Base-by-base conservation (phyloP, 2,888 invertebrate species). In the Pseudococcus longispinus region DNA sequence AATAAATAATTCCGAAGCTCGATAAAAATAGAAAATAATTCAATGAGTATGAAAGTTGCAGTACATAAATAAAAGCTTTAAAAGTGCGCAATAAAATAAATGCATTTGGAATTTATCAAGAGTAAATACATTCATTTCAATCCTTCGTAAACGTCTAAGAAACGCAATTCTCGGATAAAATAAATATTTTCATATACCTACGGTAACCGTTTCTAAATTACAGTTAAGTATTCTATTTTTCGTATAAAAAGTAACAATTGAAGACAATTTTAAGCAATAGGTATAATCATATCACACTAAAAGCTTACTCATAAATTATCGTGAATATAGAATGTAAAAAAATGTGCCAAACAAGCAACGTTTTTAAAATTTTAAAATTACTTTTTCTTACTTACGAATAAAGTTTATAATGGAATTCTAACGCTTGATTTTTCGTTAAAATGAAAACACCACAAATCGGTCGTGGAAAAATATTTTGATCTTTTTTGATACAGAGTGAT, bases 31-130 rank as follows among this genome's bases (percentile, higher is more conserved):
- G 6, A 37, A 80, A 80, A 42, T 80, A 23, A 80, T 42, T 20
- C 70, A 42, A 42, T 37, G 77, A 80, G 20, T 37, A 80, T 80
- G 77, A 80, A 80, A 80, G 77, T 80, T 80, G 42, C 9, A 60
- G n/a, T 37, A 77, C 5, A 32, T 11, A 13, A 37, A 42, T 20
- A 80, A 37, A 80, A 42, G 77, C 20, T 42, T 18, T 74, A 23
- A 37, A 74, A 37, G 42, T 80, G 77, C 37, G 23, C 18, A n/a
- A 80, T 37, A 42, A 80, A 80, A 80, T 37, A 80, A 80, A 80
- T 80, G 77, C 77, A 80, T 42, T 29, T 42, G 20, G n/a, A 80
- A 42, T 42, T 42, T 11, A 74, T 26, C 26, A 3, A 20, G 23
- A 23, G 20, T 9, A 23, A 13, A 15, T 70, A 26, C 26, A 65